Percentiles rank a stretch among this genome's conserved stretches.
Conservation (phyloP, 2,113 vertebrate species). For the Scomber japonicus region DNA sequence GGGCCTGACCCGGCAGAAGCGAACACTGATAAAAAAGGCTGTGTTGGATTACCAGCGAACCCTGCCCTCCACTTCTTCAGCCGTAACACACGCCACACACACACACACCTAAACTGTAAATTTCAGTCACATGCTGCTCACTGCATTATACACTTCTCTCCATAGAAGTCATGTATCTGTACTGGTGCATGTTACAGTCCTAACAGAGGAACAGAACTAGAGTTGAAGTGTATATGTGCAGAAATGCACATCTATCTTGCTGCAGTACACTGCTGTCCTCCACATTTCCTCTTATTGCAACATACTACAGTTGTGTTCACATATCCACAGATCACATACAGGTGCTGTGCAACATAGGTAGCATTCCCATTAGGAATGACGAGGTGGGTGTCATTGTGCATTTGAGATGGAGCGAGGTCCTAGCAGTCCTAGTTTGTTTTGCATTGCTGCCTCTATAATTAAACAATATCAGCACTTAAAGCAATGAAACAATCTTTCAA, state of each 20-base stretch:
- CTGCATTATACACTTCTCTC: not conserved
- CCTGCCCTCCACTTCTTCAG: not conserved
- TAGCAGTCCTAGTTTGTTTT: too few species aligned
- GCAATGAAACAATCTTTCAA: not conserved
- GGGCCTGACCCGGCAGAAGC: constrained; percentile 58
- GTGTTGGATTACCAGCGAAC: constrained; percentile 53
- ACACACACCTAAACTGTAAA: constrained; percentile 37
- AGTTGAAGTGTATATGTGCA: not conserved
- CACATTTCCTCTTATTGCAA: constrained; percentile 39
- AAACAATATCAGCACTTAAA: not conserved
- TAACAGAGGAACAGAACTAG: not conserved
- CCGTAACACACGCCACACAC: constrained; percentile 22
- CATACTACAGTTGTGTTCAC: constrained; percentile 32
- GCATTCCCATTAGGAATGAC: not conserved
- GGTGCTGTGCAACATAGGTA: constrained; percentile 34
- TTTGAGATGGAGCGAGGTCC: not conserved
- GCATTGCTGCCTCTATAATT: not conserved
- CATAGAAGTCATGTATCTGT: not conserved
- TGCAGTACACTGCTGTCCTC: not conserved
- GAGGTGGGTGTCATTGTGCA: not conserved
- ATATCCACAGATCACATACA: constrained; percentile 26
- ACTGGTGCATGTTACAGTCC: not conserved
- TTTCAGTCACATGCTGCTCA: constrained; percentile 17
- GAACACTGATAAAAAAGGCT: constrained; percentile 49
- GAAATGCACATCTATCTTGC: not conserved